Evolutionary conservation across 2,797 vertebrate species (phyloP), one percentile per base, ranked within the genome.

Genomic region (Tapirus indicus): DNA sequence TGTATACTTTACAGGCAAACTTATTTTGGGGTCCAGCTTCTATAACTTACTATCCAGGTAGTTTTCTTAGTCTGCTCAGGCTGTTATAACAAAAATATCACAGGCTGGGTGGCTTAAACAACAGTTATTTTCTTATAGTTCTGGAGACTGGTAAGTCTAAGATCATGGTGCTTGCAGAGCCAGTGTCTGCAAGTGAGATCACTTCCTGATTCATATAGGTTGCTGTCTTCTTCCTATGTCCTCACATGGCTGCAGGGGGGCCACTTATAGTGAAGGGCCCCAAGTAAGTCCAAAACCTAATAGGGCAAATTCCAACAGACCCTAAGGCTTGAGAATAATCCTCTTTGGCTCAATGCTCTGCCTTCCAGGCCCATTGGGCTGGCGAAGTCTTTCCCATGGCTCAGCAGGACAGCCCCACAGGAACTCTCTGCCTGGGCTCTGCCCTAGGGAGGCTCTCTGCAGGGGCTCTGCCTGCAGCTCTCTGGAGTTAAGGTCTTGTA

Each of bases 311-410:
- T 27, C 38, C 32, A n/a, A 58, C 35, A 35, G 29, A 44, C 5
- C 38, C 41, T 29, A 27, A 86, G 49, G 16, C n/a, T 71, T 86
- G 16, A 85, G 23, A 85, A 52, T 69, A 38, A 69, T 29, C 10
- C 14, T 38, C 23, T 86, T 85, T 86, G 83, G 16, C 49, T 54
- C 20, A 14, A 52, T 8, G 49, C 13, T 52, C 49, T 52, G 49
- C 49, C 14, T 52, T 52, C 8, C 54, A 41, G 35, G 14, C 35
- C 35, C 8, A 27, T 2, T 18, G 54, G 23, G 27, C 35, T 12
- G 25, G 1, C 8, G 29, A 12, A 1, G 12, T 7, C 32, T 14
- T 7, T 12, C 21, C 29, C 5, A 10, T 25, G n/a, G 23, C 32
- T 71, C 77, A 69, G 29, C 64, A 91, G 21, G 41, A 21, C 16